Base-by-base conservation (phyloP, 1,140 invertebrate genomes). In the Centruroides sculpturatus region DNA sequence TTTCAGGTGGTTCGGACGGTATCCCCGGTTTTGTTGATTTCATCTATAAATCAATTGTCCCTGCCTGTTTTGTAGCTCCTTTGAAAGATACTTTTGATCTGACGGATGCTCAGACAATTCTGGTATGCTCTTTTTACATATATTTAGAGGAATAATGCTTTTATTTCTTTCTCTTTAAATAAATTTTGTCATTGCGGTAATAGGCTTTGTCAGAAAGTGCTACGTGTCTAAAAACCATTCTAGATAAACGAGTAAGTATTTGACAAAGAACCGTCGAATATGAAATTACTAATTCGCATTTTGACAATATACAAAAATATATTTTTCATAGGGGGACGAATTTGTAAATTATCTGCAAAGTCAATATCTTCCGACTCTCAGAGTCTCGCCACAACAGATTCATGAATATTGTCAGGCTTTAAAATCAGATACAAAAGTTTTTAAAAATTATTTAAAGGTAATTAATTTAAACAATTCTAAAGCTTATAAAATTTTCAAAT, bases 61-160 rank as follows among this genome's bases (percentile, higher is more conserved):
- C 80, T 53, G 78, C 79, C 3, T 81, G 80, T 69, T 79, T 82
- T 63, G 59, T 79, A 63, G 78, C 77, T 35, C 80, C 80, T 4
- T 60, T 79, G 58, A 78, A 77, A 68, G 71, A 74, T n/a, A 74
- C 72, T 6, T 81, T 81, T 72, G 78, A 81, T 66, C 67, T 81
- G 6, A 71, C 68, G 54, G 80, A 81, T 73, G 79, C 75, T 47
- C 79, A 81, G 66, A 79, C 77, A 8, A 66, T 76, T 35, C 63
- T 77, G 61, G 73, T 75, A 64, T 23, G 23, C 64, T 68, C 61
- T 47, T 41, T 41, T 41, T 41, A 8, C 41, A 41, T 41, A 41
- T 41, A 1, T 41, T 5, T 41, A 41, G 41, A 48, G 6, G 34
- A n/a, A n/a, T 10, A 3, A 51, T 13, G 5, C 50, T 51, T 41